Evolutionary conservation across 2,888 invertebrate genomes (phyloP), one percentile per base, ranked within the genome.

Genomic region (Melanostoma mellinum): DNA sequence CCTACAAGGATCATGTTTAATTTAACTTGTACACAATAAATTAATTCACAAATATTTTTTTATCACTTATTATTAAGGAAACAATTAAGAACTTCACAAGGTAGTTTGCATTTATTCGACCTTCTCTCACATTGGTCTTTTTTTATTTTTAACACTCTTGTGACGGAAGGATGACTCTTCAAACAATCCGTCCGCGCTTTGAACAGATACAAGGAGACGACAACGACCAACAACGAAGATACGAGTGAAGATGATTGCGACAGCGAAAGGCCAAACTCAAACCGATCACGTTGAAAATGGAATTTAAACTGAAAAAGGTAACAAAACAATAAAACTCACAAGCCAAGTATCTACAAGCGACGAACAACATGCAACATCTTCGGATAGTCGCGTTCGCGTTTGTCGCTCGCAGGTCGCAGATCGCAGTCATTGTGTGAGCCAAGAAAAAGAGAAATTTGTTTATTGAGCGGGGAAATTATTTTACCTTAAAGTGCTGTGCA

Each of bases 251-350:
- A 52, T 76, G 50, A 46, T 76, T 67, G 73, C 68, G 72, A 76
- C 85, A 56, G 35, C 60, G 80, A 85, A 80, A 80, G 80, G 35
- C 60, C 75, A 85, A 80, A 80, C 76, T 55, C 61, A 63, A 56
- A 85, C 85, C 78, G 79, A 71, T 65, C 69, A 10, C 79, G 61
- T 55, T 48, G 63, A 75, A 84, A 84, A 80, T 72, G 68, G 80
- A 80, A 85, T 68, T 60, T 63, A 85, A 80, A 80, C 85, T 80
- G 75, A 76, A 78, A 75, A 76, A 80, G 75, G 72, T 75, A 85
- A 73, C 56, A 77, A 78, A 58, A 73, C 40, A 63, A 55, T 76
- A 52, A 38, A 46, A 68, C 55, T 42, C 8, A 6, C 56, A 8
- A 9, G n/a, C 6, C 56, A 10, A 67, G 44, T 46, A 10, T 46